Conservation (phyloP, 2,888 invertebrate species). For the Troides aeacus region DNA sequence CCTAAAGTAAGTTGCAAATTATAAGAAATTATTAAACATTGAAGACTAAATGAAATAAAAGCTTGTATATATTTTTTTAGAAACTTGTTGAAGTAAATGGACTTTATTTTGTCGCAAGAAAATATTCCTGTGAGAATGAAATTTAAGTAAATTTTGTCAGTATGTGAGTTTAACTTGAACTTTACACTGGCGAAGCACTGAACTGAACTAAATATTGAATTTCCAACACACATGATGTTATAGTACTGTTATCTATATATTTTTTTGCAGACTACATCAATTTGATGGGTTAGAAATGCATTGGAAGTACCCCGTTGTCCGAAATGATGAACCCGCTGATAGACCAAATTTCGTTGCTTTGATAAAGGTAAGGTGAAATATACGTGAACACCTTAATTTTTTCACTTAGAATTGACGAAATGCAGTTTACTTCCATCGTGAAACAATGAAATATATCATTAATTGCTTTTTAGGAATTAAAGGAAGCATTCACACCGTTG, state of each 20-base stretch:
- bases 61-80: not conserved
- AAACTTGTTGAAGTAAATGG: no score
- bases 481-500: constrained; percentile 83
- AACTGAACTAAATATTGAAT: no score
- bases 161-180: no score
- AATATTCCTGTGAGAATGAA: no score
- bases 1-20: constrained; percentile 73
- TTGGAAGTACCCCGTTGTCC: constrained; percentile 91
- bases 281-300: constrained; percentile 90
- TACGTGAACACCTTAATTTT: not conserved
- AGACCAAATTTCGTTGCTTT: constrained; percentile 87
- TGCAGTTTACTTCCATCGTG: not conserved
- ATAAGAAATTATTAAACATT: not conserved
- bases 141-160: no score
- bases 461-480: constrained; percentile 79
- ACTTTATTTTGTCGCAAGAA: no score
- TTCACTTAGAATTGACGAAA: not conserved
- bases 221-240: no score
- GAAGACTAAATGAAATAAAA: not conserved
- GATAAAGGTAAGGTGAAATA: constrained; percentile 81
- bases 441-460: not conserved
- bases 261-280: constrained; percentile 79
- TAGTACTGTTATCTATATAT: not conserved
- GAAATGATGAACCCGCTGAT: constrained; percentile 87
- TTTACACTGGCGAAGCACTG: no score